These are phyloP conservation scores for Neopelma chrysocephalum DNA, from an alignment of 2,797 vertebrate genomes.

Conservation along the genomic window DNA sequence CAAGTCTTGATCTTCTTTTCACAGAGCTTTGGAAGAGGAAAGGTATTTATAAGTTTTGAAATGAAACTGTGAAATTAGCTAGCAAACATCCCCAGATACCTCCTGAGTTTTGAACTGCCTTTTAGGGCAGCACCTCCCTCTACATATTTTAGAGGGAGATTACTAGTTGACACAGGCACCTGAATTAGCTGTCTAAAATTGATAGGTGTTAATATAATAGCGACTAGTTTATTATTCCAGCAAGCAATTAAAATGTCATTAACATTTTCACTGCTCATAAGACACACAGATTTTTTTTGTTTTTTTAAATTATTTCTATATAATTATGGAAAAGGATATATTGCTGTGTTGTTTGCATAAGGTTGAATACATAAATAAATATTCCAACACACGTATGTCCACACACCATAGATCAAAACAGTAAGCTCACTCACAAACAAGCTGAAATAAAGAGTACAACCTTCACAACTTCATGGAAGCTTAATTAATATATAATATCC, in stretches of 20 bases:
- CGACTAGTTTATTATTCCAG: neutral
- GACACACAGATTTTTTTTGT: neutral
- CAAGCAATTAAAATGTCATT: neutral
- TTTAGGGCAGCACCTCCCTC: neutral
- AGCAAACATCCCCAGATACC: neutral
- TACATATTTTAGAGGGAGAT: neutral
- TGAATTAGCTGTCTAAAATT: neutral
- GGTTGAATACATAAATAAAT: neutral
- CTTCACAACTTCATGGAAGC: neutral
- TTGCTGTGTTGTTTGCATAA: neutral
- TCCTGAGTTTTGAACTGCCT: neutral
- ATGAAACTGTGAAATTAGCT: neutral
- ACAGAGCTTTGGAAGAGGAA: neutral
- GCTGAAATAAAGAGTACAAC: neutral
- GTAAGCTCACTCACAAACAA: neutral
- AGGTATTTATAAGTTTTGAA: neutral
- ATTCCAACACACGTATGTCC: accelerated
- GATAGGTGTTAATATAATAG: neutral
- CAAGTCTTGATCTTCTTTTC: neutral
- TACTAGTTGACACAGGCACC: neutral
- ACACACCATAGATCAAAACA: neutral
- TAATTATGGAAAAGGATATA: neutral
- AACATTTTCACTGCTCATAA: neutral
- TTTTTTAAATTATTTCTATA: neutral
- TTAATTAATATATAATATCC: neutral